Percentiles rank a stretch among this genome's conserved stretches.
Evolutionary conservation across 1,140 invertebrate genomes (phyloP).

Genomic region (Acromyrmex heyeri): DNA sequence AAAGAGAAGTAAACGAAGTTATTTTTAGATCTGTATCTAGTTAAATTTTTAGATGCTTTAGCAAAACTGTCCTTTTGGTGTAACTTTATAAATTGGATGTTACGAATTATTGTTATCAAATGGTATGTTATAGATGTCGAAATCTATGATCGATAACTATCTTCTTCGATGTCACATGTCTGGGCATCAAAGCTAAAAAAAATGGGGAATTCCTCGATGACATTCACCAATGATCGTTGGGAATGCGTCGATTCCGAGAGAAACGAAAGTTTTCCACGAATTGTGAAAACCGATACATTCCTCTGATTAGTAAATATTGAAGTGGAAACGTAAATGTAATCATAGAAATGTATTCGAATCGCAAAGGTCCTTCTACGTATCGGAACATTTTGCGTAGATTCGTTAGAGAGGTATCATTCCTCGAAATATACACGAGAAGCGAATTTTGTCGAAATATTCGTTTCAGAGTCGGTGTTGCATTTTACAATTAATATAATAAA

Average conservation of each 20-base stretch:
- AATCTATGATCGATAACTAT: neutral
- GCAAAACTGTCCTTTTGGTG: no score
- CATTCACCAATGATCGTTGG: slow-evolving; percentile 15
- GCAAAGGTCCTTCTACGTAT: neutral
- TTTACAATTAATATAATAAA: slow-evolving; percentile 6
- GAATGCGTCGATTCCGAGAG: slow-evolving; percentile 50
- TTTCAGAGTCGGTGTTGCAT: neutral
- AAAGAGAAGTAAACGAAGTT: no score
- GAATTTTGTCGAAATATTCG: slow-evolving; percentile 4
- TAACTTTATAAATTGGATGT: neutral
- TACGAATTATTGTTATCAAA: neutral
- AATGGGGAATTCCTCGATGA: slow-evolving; percentile 59
- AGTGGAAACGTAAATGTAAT: neutral
- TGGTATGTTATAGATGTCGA: neutral
- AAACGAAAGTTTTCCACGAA: slow-evolving; percentile 64
- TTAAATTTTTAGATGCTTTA: no score
- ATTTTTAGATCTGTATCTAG: no score
- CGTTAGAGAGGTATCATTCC: neutral
- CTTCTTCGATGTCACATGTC: neutral
- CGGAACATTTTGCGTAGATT: neutral
- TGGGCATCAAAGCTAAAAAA: slow-evolving; percentile 50
- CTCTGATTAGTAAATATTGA: slow-evolving; percentile 22
- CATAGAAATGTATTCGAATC: neutral
- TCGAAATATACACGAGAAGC: slow-evolving; percentile 2
- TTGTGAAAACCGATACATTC: slow-evolving; percentile 12